phyloP scores from a whole-genome alignment of 2,797 vertebrate species.

The Neoniphon sammara region DNA sequence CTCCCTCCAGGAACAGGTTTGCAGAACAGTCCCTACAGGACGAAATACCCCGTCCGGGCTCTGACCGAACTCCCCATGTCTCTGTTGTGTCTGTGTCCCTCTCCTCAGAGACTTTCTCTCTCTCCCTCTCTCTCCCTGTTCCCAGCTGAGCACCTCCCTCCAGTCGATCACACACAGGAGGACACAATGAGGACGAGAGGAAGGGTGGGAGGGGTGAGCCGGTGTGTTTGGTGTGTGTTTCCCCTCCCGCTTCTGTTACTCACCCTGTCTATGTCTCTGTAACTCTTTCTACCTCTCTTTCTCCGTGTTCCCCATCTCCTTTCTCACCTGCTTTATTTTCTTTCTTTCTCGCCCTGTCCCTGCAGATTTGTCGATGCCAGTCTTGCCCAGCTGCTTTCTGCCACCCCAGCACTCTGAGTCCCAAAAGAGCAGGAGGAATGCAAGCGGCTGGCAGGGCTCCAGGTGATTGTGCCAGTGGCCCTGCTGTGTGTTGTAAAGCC shows the following conservation, averaged over 20 bases:
- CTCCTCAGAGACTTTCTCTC: conserved; percentile 32
- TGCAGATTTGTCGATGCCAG: conserved; percentile 53
- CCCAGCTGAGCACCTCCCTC: conserved; percentile 71
- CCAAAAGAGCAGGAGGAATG: conserved; percentile 81
- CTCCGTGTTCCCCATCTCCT: neutral
- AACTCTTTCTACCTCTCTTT: neutral
- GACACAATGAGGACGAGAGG: conserved; percentile 60
- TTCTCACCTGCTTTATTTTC: conserved; percentile 38
- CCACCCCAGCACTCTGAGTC: conserved; percentile 51
- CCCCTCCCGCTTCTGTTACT: conserved; percentile 18
- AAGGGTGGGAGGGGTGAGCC: conserved; percentile 58
- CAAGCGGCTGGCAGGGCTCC: conserved; percentile 78
- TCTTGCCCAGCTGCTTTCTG: conserved; percentile 47
- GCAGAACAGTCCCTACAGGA: conserved; percentile 38
- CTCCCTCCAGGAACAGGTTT: conserved; percentile 61
- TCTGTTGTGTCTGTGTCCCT: conserved; percentile 47
- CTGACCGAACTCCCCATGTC: conserved; percentile 52
- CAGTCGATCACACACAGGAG: conserved; percentile 57
- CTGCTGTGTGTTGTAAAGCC: conserved; percentile 50
- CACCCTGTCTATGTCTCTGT: conserved; percentile 6
- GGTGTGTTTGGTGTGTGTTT: conserved; percentile 37
- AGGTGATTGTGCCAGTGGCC: conserved; percentile 70
- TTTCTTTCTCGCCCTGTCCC: conserved; percentile 19
- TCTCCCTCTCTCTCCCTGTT: conserved; percentile 23
- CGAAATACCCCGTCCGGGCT: conserved; percentile 57